phyloP scores from a whole-genome alignment of 2,113 vertebrate genomes.

The Phocoena sinus region DNA sequence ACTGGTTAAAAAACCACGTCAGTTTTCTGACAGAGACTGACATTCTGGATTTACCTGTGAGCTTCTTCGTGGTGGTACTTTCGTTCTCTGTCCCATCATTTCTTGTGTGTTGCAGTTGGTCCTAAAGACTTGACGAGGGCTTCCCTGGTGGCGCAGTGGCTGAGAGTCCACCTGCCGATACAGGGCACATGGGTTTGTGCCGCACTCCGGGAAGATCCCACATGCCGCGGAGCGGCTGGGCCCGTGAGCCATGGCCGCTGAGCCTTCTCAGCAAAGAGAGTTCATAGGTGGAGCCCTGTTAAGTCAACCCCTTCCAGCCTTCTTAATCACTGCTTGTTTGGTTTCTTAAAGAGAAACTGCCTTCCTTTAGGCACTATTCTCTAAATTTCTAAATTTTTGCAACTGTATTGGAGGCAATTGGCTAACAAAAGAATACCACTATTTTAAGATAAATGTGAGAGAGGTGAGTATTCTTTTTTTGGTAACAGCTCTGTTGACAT shows the following conservation, averaged over 20 bases:
- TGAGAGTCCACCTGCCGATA: no score
- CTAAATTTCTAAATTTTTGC: not conserved
- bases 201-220: no score
- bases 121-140: not conserved
- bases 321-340: not conserved
- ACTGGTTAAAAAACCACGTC: not conserved
- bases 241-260: no score
- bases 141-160: no score
- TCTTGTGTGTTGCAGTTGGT: accelerated
- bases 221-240: no score
- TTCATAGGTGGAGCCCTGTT: not conserved
- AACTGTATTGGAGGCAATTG: not conserved
- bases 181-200: no score
- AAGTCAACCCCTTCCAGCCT: not conserved
- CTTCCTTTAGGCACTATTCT: not conserved
- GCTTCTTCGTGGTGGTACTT: not conserved
- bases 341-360: not conserved
- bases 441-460: not conserved
- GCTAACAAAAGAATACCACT: not conserved
- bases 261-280: not conserved
- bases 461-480: not conserved
- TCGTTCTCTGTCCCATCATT: not conserved
- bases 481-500: not conserved
- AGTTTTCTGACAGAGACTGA: not conserved
- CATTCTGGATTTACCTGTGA: not conserved